These are phyloP conservation scores for Stigmatopora nigra DNA, from an alignment of 2,113 vertebrate genomes.

Conservation along the genomic window DNA sequence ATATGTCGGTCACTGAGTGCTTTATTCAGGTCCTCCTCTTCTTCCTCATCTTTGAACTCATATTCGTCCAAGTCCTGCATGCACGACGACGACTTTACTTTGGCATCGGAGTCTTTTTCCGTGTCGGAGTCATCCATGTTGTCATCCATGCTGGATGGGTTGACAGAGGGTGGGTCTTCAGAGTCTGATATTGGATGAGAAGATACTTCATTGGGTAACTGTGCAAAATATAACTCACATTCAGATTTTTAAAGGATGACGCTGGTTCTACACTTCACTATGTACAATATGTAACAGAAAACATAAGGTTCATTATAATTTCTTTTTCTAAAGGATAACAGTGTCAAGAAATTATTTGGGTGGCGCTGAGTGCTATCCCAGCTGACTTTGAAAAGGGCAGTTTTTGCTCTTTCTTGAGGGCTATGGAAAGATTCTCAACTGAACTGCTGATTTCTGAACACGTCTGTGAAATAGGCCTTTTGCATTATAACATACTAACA, in stretches of 20 bases:
- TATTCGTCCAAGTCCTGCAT: constrained; percentile 87
- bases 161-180: constrained; percentile 87
- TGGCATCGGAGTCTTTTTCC: constrained; percentile 86
- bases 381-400: background rate
- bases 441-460: too few species aligned
- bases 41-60: constrained; percentile 91
- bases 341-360: too few species aligned
- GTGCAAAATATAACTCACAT: background rate
- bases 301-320: too few species aligned
- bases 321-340: too few species aligned
- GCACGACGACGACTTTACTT: constrained; percentile 80
- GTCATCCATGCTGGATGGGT: constrained; percentile 91
- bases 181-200: constrained; percentile 72
- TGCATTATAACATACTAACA: background rate
- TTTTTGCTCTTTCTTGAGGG: too few species aligned
- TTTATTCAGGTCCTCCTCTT: constrained; percentile 82
- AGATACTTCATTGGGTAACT: background rate
- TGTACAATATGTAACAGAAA: too few species aligned
- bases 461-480: background rate
- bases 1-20: constrained; percentile 84
- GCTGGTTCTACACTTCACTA: too few species aligned
- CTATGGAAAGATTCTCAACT: too few species aligned
- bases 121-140: constrained; percentile 87
- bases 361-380: too few species aligned
- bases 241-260: background rate